Base-by-base conservation (phyloP, 2,113 vertebrate genomes). In the Thunnus maccoyii region DNA sequence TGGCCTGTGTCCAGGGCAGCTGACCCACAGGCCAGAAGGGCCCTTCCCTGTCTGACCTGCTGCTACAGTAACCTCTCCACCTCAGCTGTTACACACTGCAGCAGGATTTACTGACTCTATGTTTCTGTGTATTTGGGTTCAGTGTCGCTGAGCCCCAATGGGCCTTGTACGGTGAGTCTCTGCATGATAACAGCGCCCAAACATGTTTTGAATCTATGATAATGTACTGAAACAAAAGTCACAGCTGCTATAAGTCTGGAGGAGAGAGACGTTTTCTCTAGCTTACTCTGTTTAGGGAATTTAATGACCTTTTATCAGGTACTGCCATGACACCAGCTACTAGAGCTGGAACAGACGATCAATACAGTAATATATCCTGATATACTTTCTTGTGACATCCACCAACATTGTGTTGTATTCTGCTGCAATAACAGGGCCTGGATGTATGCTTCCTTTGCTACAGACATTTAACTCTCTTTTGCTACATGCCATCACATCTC, bases 1-100 rank as follows among this genome's bases (percentile, higher is more conserved):
- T 67, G 84, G 72, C 46, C 61, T 63, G 55, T 84, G 72, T 85
- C 87, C 64, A 71, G 57, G 82, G 74, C 92, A 93, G 90, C 87
- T 92, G 93, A 89, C 89, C 76, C 48, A 11, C 52, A 48, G 67
- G 52, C 71, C 71, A 88, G 71, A 89, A 91, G 86, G 66, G 88
- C 57, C 36, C 87, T 91, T 86, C 76, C 77, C 78, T 78, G 85
- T 91, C 86, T 62, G 67, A 88, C 90, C 83, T 87, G 88, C 89
- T 92, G 86, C 83, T 81, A 47, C 62, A 60, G 8, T 22, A 75
- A 70, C 79, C 78, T 76, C 76, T 91, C 83, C 73, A 80, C 76
- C 61, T 87, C 90, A 88, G 91, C 89, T 93, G 90, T 90, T 85
- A 47, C 30, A n/a, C 61, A 44, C 85, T 64, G 74, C 57, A 41